These are phyloP conservation scores for Limanda limanda DNA, from an alignment of 2,113 vertebrate genomes.

Conservation along the genomic window DNA sequence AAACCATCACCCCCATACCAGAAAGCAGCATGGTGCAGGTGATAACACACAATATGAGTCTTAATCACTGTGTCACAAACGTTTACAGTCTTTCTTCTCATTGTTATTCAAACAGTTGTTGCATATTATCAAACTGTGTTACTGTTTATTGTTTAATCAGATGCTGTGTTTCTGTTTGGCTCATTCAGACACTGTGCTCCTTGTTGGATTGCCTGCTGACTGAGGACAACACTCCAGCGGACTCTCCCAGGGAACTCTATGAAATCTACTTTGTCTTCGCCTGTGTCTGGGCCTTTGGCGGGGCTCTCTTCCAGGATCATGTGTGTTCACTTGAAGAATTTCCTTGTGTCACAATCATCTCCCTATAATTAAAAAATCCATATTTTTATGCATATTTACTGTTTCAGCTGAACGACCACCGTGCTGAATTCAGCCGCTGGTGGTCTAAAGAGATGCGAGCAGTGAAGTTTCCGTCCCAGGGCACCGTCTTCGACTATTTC, in stretches of 20 bases:
- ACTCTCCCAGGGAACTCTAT: slow-evolving; percentile 85
- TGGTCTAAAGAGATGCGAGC: slow-evolving; percentile 87
- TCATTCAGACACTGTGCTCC: slow-evolving; percentile 81
- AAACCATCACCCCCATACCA: slow-evolving; percentile 83
- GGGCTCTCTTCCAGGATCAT: slow-evolving; percentile 87
- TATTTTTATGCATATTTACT: not conserved
- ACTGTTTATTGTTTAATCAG: not conserved
- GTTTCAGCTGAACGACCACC: slow-evolving; percentile 85
- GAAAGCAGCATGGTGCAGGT: slow-evolving; percentile 85
- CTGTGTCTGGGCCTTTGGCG: slow-evolving; percentile 86
- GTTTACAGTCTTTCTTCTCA: not conserved
- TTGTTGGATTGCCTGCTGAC: slow-evolving; percentile 86
- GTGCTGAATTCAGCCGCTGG: slow-evolving; percentile 88
- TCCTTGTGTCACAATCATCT: too few relatives aligned
- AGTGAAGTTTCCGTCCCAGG: slow-evolving; percentile 85
- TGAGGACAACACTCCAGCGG: slow-evolving; percentile 84
- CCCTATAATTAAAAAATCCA: not conserved
- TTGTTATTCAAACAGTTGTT: not conserved
- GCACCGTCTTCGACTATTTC: slow-evolving; percentile 90
- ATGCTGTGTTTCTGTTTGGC: slow-evolving; percentile 22
- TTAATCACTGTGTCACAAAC: not conserved
- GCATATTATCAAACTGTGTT: not conserved
- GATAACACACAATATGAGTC: not conserved
- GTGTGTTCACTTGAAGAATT: slow-evolving; percentile 67
- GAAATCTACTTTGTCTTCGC: slow-evolving; percentile 88